A percentile compares a stretch with the other conserved stretches of the same genome.
Conservation (phyloP, 2,888 invertebrate genomes). For the Chloroclysta siterata region DNA sequence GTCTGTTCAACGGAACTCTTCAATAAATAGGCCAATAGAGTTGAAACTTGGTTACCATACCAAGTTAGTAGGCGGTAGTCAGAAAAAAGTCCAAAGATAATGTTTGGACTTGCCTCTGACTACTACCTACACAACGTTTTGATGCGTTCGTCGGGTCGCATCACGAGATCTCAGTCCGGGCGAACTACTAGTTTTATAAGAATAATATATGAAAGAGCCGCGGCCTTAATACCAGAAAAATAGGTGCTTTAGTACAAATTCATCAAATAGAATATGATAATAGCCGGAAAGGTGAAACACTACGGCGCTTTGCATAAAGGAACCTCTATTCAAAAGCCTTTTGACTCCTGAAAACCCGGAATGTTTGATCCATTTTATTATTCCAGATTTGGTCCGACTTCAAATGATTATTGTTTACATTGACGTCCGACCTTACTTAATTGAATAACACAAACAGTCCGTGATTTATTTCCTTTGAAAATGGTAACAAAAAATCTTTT, state of each 20-base stretch:
- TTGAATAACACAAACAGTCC: slow-evolving; percentile 34
- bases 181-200: no score
- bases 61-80: no score
- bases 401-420: slow-evolving; percentile 36
- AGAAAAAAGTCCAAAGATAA: no score
- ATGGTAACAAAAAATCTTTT: slow-evolving; percentile 33
- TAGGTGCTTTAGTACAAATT: slow-evolving; percentile 3
- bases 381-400: slow-evolving; percentile 24
- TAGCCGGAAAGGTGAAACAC: slow-evolving; percentile 8
- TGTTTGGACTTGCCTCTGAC: no score
- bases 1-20: no score
- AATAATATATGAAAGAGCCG: no score
- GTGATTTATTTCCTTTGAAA: slow-evolving; percentile 36
- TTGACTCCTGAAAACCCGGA: slow-evolving; percentile 21
- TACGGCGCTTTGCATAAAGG: slow-evolving; percentile 7
- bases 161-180: no score
- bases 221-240: background rate
- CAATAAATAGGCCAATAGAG: no score
- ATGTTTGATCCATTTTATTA: slow-evolving; percentile 31
- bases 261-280: slow-evolving; percentile 9
- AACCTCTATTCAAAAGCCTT: slow-evolving; percentile 22
- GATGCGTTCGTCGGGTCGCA: no score
- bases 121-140: no score
- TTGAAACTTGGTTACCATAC: no score
- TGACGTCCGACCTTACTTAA: slow-evolving; percentile 32